Evolutionary conservation across 2,113 vertebrate genomes (phyloP).

Genomic region (Enhydra lutris): DNA sequence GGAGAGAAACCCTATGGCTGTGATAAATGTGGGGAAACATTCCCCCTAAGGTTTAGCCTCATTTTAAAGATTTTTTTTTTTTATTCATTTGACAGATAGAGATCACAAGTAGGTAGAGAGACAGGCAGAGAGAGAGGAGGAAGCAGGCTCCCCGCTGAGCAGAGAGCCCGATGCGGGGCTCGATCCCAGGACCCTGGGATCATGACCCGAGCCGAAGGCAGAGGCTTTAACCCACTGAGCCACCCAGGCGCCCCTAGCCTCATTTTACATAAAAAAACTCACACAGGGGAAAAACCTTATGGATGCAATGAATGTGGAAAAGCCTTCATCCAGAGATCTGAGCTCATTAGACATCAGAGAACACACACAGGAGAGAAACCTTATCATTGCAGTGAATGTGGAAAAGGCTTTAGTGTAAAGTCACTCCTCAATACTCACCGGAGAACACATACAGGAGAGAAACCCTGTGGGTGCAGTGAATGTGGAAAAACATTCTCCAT

Average conservation of each 20-base stretch:
- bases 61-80: no score
- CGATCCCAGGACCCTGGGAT: no score
- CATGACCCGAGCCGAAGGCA: no score
- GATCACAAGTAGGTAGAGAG: no score
- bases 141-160: no score
- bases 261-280: slow-evolving; percentile 28
- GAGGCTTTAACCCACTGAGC: no score
- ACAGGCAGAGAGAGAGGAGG: no score
- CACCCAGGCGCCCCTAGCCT: no score
- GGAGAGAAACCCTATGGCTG: slow-evolving; percentile 5
- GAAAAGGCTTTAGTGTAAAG: slow-evolving; percentile 24
- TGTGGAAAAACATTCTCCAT: slow-evolving; percentile 32
- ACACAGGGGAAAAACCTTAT: not conserved
- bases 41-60: slow-evolving; percentile 27
- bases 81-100: no score
- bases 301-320: slow-evolving; percentile 11
- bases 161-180: no score
- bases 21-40: not conserved
- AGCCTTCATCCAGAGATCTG: slow-evolving; percentile 30
- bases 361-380: slow-evolving; percentile 25
- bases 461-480: not conserved
- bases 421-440: not conserved
- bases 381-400: slow-evolving; percentile 1
- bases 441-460: slow-evolving; percentile 4
- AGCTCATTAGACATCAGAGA: slow-evolving; percentile 31